Base-by-base conservation (phyloP, 1,140 invertebrate species). In the Heliconius congener region DNA sequence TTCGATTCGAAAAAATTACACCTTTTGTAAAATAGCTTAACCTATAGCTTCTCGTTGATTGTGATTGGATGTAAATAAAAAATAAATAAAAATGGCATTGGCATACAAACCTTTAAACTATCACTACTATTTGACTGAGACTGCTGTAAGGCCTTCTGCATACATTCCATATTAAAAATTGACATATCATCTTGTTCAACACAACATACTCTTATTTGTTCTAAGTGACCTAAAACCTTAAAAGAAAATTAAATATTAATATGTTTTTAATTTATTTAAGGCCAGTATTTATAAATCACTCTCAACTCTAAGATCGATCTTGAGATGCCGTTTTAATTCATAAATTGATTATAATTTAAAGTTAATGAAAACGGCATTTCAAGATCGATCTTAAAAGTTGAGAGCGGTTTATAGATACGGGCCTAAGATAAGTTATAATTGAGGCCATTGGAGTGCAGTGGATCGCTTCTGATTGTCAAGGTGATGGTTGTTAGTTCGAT, bases 201-300 rank as follows among this genome's bases (percentile, higher is more conserved):
- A 88, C 97, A 97, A 93, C 96, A 96, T 87, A 97, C 96, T 86
- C 98, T 96, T 93, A 99, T 96, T 93, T 98, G 97, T 93, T 99
- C 99, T 82, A 99, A 95, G 95, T 99, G 98, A 80, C 97, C 96
- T 83, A 99, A 95, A 78, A 99, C 97, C 95, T 98, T 96, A 46
- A 88, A 84, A n/a, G 46, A 78, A 71, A 84, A 77, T 23, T 18
- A 57, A 66, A 30, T 50, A 76, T 72, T 66, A 66, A 27, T 66
- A 2, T 27, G 11, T 66, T 13, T 70, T 37, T 71, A 81, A 30
- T 46, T 66, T 50, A 27, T 4, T 8, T 73, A 42, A 13, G 11
- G 11, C 42, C 3, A 13, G 42, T 42, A 13, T 42, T 42, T 42
- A 42, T 42, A 42, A 42, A 42, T 3, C 11, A 16, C 11, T 46